phyloP scores from a whole-genome alignment of 2,888 invertebrate species.

The Gonocerus acuteangulatus region DNA sequence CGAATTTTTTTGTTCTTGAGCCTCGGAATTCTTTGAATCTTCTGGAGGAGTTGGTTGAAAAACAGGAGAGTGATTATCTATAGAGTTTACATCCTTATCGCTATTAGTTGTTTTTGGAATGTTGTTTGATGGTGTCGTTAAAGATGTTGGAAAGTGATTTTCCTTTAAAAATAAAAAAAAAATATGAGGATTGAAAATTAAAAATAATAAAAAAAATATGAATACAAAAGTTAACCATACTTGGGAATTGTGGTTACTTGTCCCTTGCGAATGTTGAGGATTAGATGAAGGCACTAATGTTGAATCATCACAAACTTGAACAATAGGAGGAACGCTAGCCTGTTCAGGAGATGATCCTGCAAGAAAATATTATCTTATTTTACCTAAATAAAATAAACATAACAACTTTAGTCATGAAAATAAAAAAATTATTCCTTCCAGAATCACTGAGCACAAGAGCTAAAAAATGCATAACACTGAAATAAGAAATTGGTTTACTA shows the following conservation, averaged over 20 bases:
- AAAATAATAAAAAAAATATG: too few relatives aligned
- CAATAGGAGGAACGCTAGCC: constrained; percentile 53
- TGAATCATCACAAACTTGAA: constrained; percentile 20
- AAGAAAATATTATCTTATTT: neutral
- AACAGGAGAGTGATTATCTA: neutral
- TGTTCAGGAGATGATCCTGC: constrained; percentile 54
- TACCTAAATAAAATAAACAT: too few relatives aligned
- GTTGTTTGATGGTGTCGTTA: neutral
- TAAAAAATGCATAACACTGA: too few relatives aligned
- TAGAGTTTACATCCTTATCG: neutral
- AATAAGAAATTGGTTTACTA: too few relatives aligned
- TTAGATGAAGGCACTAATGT: constrained; percentile 23
- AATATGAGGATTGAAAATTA: too few relatives aligned
- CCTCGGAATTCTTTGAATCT: constrained; percentile 4
- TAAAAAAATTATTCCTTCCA: too few relatives aligned
- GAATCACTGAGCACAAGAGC: too few relatives aligned
- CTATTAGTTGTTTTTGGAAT: neutral
- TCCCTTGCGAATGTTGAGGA: constrained; percentile 3
- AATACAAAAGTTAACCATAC: neutral
- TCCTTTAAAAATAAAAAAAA: too few relatives aligned
- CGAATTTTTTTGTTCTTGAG: constrained; percentile 14
- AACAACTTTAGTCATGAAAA: too few relatives aligned
- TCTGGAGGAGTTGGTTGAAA: constrained; percentile 21
- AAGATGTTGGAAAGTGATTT: neutral
- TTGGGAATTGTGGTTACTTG: constrained; percentile 3